These are phyloP conservation scores for Drosophila equinoxialis DNA, from an alignment of 1,140 invertebrate species.

Conservation along the genomic window DNA sequence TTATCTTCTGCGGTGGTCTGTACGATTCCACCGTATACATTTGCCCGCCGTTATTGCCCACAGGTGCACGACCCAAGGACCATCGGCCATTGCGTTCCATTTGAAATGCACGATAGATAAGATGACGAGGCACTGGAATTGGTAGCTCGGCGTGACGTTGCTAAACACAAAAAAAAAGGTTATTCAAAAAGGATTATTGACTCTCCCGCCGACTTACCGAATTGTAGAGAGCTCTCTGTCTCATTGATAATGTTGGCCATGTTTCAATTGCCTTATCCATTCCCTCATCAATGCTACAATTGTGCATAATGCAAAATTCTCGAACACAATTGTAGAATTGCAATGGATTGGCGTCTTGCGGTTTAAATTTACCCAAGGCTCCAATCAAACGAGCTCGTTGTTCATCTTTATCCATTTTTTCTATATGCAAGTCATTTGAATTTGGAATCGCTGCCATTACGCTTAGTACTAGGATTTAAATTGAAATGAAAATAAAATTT, in stretches of 20 bases:
- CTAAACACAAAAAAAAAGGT: constrained; percentile 8
- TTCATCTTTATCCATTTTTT: constrained; percentile 11
- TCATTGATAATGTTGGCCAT: constrained; percentile 38
- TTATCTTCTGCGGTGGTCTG: constrained; percentile 39
- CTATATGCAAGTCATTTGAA: not conserved
- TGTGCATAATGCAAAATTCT: constrained; percentile 66
- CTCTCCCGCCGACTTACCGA: constrained; percentile 43
- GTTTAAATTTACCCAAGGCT: constrained; percentile 46
- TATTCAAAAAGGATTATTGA: not conserved
- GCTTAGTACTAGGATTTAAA: not conserved
- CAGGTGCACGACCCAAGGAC: constrained; percentile 37
- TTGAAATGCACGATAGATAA: constrained; percentile 57
- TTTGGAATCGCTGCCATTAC: not conserved
- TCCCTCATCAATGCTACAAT: constrained; percentile 68
- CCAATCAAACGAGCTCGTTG: constrained; percentile 43
- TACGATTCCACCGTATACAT: constrained; percentile 56
- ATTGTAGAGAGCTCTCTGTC: constrained; percentile 49
- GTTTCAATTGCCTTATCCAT: constrained; percentile 36
- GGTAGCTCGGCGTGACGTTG: constrained; percentile 55
- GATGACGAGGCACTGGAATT: constrained; percentile 61
- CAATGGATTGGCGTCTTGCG: constrained; percentile 47
- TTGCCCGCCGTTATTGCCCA: constrained; percentile 6
- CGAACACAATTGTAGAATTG: constrained; percentile 70
- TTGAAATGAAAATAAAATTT: not conserved
- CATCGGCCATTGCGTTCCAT: constrained; percentile 60